These are phyloP conservation scores for Bombus fervidus DNA, from an alignment of 1,140 invertebrate species.

Conservation along the genomic window DNA sequence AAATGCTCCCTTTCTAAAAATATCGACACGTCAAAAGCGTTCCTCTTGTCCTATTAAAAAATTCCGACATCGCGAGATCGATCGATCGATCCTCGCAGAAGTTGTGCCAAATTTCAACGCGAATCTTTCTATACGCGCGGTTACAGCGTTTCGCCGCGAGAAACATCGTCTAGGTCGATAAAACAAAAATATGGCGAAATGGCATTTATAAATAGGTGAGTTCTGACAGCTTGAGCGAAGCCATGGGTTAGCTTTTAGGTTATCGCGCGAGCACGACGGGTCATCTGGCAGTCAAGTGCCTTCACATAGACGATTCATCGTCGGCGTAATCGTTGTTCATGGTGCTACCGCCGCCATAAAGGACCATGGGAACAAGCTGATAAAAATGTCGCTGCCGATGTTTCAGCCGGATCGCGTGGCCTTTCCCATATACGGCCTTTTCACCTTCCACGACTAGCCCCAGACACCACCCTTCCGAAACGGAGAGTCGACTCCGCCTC, in stretches of 20 bases:
- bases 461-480: conserved; percentile 6
- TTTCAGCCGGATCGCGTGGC: conserved; percentile 21
- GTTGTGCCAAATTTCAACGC: not conserved
- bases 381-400: conserved; percentile 77
- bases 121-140: not conserved
- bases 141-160: not conserved
- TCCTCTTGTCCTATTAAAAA: not conserved
- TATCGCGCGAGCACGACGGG: conserved; percentile 80
- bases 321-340: conserved; percentile 73
- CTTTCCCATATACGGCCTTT: conserved; percentile 16
- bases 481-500: not conserved
- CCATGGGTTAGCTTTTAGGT: conserved; percentile 81
- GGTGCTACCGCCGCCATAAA: conserved; percentile 78
- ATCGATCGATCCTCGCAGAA: not conserved
- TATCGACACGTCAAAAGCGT: too few species aligned
- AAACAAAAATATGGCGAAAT: conserved; percentile 69
- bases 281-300: conserved; percentile 83
- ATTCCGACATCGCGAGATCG: not conserved
- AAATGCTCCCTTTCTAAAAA: not conserved
- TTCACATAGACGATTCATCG: conserved; percentile 68
- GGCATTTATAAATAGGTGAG: conserved; percentile 81
- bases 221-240: conserved; percentile 80
- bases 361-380: conserved; percentile 80
- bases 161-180: not conserved
- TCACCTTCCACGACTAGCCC: conserved; percentile 20